Conservation (phyloP, 2,113 vertebrate species). For the Verasper variegatus region DNA sequence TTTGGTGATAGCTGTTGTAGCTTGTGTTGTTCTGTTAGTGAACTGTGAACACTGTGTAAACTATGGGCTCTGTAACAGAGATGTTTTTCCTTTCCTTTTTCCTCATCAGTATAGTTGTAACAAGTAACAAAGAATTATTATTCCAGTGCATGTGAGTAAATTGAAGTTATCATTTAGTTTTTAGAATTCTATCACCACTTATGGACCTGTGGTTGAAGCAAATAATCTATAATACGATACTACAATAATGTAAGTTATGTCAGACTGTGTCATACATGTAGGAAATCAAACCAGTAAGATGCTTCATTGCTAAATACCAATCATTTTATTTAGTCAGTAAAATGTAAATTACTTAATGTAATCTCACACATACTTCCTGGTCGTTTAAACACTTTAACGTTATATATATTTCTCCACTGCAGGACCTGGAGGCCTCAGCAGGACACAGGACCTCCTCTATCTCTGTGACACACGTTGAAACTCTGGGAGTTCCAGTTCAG, state of each 20-base stretch:
- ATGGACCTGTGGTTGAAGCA: too few relatives aligned
- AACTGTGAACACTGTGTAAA: too few relatives aligned
- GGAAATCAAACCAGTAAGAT: neutral
- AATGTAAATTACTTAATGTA: neutral
- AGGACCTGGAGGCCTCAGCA: slow-evolving; percentile 26
- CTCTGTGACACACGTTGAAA: slow-evolving; percentile 30
- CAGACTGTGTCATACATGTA: neutral
- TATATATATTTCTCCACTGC: slow-evolving; percentile 10
- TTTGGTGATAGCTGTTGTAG: neutral
- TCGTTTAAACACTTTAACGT: neutral
- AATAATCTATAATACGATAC: too few relatives aligned
- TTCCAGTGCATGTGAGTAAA: too few relatives aligned
- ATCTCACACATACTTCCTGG: neutral
- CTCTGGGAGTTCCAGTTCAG: slow-evolving; percentile 64
- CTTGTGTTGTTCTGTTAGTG: neutral
- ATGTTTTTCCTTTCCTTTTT: too few relatives aligned
- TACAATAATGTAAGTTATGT: neutral
- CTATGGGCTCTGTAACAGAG: too few relatives aligned
- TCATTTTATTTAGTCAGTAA: neutral
- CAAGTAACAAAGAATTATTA: too few relatives aligned
- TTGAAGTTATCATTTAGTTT: too few relatives aligned
- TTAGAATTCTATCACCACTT: too few relatives aligned
- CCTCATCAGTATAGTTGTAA: too few relatives aligned
- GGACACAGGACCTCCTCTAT: neutral
- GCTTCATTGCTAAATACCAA: neutral